These are phyloP conservation scores for Macrophya alboannulata DNA, from an alignment of 2,888 invertebrate species.

Conservation along the genomic window DNA sequence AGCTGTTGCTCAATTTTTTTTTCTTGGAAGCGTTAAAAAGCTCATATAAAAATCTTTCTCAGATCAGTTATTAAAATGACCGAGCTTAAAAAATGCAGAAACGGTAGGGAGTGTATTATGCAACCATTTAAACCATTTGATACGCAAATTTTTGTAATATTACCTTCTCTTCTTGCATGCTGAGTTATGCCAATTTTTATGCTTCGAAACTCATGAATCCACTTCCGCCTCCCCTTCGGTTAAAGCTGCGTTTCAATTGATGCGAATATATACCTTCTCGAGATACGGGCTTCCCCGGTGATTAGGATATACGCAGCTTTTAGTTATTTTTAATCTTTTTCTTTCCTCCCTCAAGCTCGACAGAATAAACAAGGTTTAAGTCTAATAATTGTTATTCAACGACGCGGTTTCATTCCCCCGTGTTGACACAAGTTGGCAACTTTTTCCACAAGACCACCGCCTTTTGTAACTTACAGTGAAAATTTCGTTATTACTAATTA, in stretches of 20 bases:
- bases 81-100: not conserved
- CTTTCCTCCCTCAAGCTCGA: not conserved
- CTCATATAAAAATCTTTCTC: not conserved
- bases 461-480: not conserved
- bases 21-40: not conserved
- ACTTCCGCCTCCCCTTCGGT: not conserved
- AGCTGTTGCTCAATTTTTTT: too few relatives aligned
- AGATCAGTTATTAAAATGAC: not conserved
- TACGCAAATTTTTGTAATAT: not conserved
- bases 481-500: conserved; percentile 15
- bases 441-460: not conserved
- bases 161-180: not conserved
- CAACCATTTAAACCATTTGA: conserved; percentile 13
- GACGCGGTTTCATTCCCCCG: not conserved
- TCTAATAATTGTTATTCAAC: conserved; percentile 1
- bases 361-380: not conserved
- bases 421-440: not conserved
- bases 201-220: conserved; percentile 8
- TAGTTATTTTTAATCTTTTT: not conserved
- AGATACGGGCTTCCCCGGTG: not conserved
- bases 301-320: not conserved
- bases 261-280: not conserved
- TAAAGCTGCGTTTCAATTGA: conserved; percentile 4
- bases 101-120: not conserved
- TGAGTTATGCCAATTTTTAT: conserved; percentile 36